Base-by-base conservation (phyloP, 2,888 invertebrate genomes). In the Caenorhabditis macrosperma region DNA sequence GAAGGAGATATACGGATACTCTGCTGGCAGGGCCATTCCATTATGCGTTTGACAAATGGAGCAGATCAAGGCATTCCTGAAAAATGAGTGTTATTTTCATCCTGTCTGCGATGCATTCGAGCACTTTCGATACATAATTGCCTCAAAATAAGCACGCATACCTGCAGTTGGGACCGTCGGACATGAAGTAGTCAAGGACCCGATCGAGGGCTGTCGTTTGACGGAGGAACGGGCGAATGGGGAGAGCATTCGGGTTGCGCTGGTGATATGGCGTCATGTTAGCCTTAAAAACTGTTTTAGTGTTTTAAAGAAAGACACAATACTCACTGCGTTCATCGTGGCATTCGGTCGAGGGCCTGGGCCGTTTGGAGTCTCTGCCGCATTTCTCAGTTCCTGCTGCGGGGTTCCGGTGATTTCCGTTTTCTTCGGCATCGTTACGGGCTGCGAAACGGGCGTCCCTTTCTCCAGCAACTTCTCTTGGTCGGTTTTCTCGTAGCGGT, bases 141-240 rank as follows among this genome's bases (percentile, higher is more conserved):
- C 5, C 22, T 22, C 12, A 48, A 48, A 22, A 48, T 24, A 48
- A 24, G 22, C 24, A 48, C 24, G 48, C 24, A 2, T 33, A 88
- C 87, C 97, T 94, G 91, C 96, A 95, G 79, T 94, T 94, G 26
- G 97, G 97, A 0, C 97, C 98, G 91, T 99, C 98, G 48, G 96
- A 97, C 48, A 98, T 94, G 78, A 99, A 92, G 90, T 95, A 96
- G 91, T 99, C 98, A 17, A 99, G 94, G 88, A 98, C 93, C 90
- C 95, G 94, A 91, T 97, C 97, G 80, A 97, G 91, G 38, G 94
- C 93, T 91, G 97, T 97, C 41, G 72, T 52, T 77, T 78, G 57
- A 66, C 82, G 72, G 67, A 85, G 71, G 60, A 48, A 80, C 20
- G 80, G 76, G 24, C 75, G 80, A 38, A 67, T 17, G 35, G 80